These are phyloP conservation scores for Micromussa lordhowensis DNA, from an alignment of 92 coral and sea anemone species.

Conservation along the genomic window DNA sequence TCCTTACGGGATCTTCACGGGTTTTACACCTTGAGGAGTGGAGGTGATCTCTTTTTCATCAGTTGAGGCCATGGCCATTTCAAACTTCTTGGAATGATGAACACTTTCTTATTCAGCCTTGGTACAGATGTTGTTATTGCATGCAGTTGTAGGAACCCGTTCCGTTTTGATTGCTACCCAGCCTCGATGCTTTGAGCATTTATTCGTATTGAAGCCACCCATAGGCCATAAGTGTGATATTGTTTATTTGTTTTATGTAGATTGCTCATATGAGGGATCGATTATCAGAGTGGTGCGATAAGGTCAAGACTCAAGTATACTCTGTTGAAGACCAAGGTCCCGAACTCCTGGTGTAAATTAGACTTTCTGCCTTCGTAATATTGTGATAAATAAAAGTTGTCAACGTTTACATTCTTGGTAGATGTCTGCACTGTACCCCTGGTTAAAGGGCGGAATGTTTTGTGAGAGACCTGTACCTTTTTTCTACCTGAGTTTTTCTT, in stretches of 20 bases:
- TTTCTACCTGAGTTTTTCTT: neutral
- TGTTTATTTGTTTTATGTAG: conserved; percentile 46
- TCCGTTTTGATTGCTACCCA: no score
- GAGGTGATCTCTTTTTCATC: neutral
- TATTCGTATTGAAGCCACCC: neutral
- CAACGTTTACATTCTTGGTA: neutral
- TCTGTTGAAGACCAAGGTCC: conserved; percentile 99
- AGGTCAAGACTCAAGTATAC: conserved; percentile 94
- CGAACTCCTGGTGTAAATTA: conserved; percentile 81
- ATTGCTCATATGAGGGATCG: conserved; percentile 96
- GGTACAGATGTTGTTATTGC: neutral
- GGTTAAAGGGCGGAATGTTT: neutral
- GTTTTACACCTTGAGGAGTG: neutral
- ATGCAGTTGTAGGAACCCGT: no score
- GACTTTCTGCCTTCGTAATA: neutral
- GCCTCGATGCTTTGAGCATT: neutral
- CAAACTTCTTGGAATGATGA: neutral
- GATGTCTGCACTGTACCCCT: neutral
- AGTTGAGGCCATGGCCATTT: neutral
- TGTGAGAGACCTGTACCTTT: no score
- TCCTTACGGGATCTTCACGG: neutral
- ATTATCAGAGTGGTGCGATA: conserved; percentile 96
- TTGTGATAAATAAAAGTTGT: conserved; percentile 6
- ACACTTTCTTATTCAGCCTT: neutral
- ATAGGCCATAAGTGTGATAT: neutral